These are phyloP conservation scores for Lithobates sylvaticus DNA, from an alignment of 2,797 vertebrate species.

Conservation along the genomic window DNA sequence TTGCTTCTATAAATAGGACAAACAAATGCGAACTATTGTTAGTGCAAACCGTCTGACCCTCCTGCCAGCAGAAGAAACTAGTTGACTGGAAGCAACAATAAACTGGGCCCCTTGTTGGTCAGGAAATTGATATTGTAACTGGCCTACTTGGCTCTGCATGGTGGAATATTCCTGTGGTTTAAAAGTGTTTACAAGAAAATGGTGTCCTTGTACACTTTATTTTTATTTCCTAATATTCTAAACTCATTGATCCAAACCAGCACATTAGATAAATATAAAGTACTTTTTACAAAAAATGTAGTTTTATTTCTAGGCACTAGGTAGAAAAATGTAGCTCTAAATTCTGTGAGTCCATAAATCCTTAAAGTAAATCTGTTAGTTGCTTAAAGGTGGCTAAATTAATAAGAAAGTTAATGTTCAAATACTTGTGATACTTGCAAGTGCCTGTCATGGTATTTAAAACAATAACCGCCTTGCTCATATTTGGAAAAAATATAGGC, in stretches of 20 bases:
- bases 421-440: too few species aligned
- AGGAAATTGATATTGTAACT: conserved; percentile 30
- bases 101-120: conserved; percentile 34
- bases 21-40: conserved; percentile 47
- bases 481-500: too few species aligned
- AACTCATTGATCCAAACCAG: conserved; percentile 38
- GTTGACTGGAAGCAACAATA: conserved; percentile 58
- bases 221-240: conserved; percentile 30
- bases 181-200: conserved; percentile 31
- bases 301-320: background rate
- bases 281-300: background rate
- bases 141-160: conserved; percentile 37
- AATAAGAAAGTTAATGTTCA: too few species aligned
- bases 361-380: too few species aligned
- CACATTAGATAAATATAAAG: background rate
- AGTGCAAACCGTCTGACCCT: conserved; percentile 53
- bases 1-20: conserved; percentile 48
- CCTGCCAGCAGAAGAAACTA: conserved; percentile 48
- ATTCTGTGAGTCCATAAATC: too few species aligned
- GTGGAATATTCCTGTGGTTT: conserved; percentile 50
- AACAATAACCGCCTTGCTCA: too few species aligned
- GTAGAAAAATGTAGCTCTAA: too few species aligned
- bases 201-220: background rate
- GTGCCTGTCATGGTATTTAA: too few species aligned
- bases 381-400: too few species aligned